Base-by-base conservation (phyloP, 2,888 invertebrate species). In the Phrixothrix hirtus region DNA sequence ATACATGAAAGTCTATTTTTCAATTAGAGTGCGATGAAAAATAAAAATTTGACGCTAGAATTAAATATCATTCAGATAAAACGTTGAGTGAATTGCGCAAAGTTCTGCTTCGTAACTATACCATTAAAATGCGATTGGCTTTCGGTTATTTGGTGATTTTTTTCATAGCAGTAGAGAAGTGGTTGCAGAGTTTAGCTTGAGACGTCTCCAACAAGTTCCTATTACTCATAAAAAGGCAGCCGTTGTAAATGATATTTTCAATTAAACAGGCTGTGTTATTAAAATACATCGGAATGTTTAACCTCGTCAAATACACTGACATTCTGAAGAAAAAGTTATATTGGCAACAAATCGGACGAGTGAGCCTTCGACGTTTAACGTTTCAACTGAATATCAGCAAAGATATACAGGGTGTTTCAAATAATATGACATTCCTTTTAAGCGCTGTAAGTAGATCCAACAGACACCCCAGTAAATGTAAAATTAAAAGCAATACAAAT, bases 91-190 rank as follows among this genome's bases (percentile, higher is more conserved):
- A n/a, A n/a, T n/a, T n/a, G n/a, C n/a, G n/a, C n/a, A n/a, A 21
- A 21, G 25, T 21, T 21, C 25, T 21, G 7, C 5, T 21, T 7
- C 5, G 25, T 21, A 7, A 21, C 7, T 7, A 27, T 11, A 39
- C 9, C n/a, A 27, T 39, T 39, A 11, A 39, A 39, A 31, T 31
- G 31, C 26, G 25, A 39, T 39, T 39, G 31, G 31, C 5, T 27
- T 29, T n/a, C n/a, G 30, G 31, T 42, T 42, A 16, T 15, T 43
- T 43, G 32, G 34, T 43, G 31, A 43, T 43, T 15, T 14, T 43
- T 32, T 10, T 43, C 43, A 25, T 43, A 43, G 43, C 21, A 43
- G 34, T 34, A 43, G 34, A 34, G 34, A 14, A 15, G 34, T 34
- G 6, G 34, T 16, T 34, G 34, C 34, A 6, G 34, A 31, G 32